Percentiles rank a stretch among this genome's conserved stretches.
These are phyloP conservation scores for Harpalus rufipes DNA, from an alignment of 2,888 invertebrate genomes.

Conservation along the genomic window DNA sequence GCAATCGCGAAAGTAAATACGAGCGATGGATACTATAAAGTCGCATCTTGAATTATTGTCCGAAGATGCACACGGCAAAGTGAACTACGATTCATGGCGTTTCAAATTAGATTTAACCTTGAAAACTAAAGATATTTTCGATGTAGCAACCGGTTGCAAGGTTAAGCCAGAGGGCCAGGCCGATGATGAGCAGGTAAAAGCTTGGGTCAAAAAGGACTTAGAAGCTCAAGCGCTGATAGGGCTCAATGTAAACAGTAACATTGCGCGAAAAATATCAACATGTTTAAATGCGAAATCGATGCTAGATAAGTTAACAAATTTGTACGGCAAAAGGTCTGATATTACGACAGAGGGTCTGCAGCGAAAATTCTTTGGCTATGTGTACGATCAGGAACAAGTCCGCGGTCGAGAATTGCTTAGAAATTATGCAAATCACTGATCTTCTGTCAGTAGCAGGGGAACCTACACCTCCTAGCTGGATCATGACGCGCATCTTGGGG, in stretches of 20 bases:
- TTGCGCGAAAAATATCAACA: conserved; percentile 70
- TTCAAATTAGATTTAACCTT: conserved; percentile 70
- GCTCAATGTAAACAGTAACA: conserved; percentile 69
- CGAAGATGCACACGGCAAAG: conserved; percentile 68
- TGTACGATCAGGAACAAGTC: conserved; percentile 56
- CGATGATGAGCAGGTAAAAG: conserved; percentile 68
- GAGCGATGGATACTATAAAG: conserved; percentile 69
- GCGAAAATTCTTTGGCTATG: conserved; percentile 69
- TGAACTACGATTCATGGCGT: conserved; percentile 70
- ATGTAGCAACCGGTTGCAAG: conserved; percentile 68
- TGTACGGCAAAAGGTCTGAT: conserved; percentile 69
- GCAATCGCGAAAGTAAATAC: not conserved
- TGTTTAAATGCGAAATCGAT: conserved; percentile 69
- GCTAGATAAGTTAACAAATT: conserved; percentile 69
- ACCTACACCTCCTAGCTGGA: too few relatives aligned
- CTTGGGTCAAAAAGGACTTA: conserved; percentile 66
- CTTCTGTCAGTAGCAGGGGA: too few relatives aligned
- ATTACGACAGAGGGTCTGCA: conserved; percentile 68
- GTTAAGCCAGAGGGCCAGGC: conserved; percentile 68
- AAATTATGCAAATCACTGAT: not conserved
- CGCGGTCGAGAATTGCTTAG: not conserved
- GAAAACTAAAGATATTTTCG: conserved; percentile 69
- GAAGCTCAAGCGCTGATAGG: conserved; percentile 70
- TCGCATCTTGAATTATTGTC: conserved; percentile 69
- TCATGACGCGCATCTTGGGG: too few relatives aligned